Percentiles rank a stretch among this genome's conserved stretches.
Evolutionary conservation across 2,888 invertebrate genomes (phyloP).

Genomic region (Tenthredo scrophulariae): DNA sequence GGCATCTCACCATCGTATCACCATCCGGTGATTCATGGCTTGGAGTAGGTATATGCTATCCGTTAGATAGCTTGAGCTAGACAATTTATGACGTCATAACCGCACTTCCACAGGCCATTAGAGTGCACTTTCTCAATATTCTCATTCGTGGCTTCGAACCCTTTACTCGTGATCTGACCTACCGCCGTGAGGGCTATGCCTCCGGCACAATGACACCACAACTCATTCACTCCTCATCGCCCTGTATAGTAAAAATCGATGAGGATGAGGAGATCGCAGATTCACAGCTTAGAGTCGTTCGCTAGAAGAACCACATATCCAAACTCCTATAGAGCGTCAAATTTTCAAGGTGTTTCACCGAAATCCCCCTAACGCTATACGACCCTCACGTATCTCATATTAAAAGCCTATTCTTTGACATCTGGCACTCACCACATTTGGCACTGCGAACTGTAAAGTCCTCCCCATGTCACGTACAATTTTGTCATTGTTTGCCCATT

Average conservation of each 20-base stretch:
- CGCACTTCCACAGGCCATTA: constrained; percentile 25
- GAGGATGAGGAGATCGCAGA: background rate
- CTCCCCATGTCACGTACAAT: constrained; percentile 37
- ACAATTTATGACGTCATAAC: constrained; percentile 30
- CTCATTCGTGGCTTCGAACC: constrained; percentile 9
- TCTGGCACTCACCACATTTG: constrained; percentile 30
- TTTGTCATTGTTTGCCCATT: constrained; percentile 41
- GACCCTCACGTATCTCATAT: constrained; percentile 44
- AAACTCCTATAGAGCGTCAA: background rate
- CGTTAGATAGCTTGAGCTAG: constrained; percentile 10
- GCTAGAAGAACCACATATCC: background rate
- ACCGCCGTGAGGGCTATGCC: background rate
- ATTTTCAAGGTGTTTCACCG: constrained; percentile 24
- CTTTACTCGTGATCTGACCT: background rate
- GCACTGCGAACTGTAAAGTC: constrained; percentile 36
- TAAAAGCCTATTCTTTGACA: constrained; percentile 46
- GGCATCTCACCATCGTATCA: background rate
- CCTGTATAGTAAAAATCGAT: background rate
- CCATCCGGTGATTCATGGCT: constrained; percentile 29
- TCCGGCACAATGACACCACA: constrained; percentile 1
- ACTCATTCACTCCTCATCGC: constrained; percentile 31
- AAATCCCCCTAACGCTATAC: background rate
- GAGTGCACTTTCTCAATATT: constrained; percentile 38
- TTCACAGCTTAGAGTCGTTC: background rate
- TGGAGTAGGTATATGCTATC: constrained; percentile 3